These are phyloP conservation scores for Scaptomyza hsui DNA, from an alignment of 1,140 invertebrate species.

Conservation along the genomic window DNA sequence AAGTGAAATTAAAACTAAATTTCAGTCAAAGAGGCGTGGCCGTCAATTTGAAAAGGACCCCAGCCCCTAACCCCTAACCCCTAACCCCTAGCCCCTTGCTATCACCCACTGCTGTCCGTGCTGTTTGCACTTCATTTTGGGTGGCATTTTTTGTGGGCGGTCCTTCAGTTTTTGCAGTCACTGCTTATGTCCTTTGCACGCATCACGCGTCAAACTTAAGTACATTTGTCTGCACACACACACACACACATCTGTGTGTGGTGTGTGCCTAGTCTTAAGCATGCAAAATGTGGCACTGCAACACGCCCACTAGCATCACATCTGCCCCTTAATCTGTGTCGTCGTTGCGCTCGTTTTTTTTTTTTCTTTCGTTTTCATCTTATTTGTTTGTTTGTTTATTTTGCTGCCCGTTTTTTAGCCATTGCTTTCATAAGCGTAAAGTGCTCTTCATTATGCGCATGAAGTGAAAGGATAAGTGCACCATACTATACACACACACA, in stretches of 20 bases:
- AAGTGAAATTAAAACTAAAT: constrained; percentile 80
- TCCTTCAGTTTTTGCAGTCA: constrained; percentile 69
- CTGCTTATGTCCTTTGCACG: constrained; percentile 63
- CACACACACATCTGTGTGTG: neutral
- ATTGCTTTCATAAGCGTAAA: constrained; percentile 81
- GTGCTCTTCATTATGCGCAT: constrained; percentile 83
- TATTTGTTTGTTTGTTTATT: constrained; percentile 64
- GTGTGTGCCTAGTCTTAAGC: constrained; percentile 55
- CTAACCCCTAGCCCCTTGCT: no score
- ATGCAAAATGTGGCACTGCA: constrained; percentile 58
- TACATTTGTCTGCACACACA: neutral
- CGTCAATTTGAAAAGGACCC: constrained; percentile 55
- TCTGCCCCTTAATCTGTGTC: neutral
- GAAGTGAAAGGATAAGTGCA: constrained; percentile 78
- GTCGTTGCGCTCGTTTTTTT: constrained; percentile 12
- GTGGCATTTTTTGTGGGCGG: constrained; percentile 19
- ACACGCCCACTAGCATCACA: constrained; percentile 1
- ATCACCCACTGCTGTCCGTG: no score
- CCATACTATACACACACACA: constrained; percentile 36
- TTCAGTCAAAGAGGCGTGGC: constrained; percentile 49
- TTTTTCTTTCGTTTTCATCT: constrained; percentile 44
- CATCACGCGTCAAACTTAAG: constrained; percentile 31
- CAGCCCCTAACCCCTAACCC: neutral
- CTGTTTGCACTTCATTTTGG: constrained; percentile 71
- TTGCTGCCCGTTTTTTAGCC: constrained; percentile 68